Evolutionary conservation across 2,113 vertebrate species (phyloP), one percentile per base, ranked within the genome.

Genomic region (Cyrtonyx montezumae): DNA sequence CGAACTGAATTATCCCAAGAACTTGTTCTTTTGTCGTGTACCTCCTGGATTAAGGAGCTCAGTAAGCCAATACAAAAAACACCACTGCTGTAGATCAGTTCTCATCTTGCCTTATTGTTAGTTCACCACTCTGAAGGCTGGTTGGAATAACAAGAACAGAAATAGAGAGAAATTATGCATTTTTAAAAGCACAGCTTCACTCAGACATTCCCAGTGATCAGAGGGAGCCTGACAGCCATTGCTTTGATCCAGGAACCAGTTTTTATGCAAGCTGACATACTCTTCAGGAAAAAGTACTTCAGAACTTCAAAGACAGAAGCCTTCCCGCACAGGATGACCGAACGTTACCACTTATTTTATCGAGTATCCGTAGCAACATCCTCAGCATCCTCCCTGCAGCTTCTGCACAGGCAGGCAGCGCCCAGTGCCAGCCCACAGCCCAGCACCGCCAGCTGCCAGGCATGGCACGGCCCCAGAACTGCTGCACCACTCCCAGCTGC

Each of bases 211-310:
- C 40, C 58, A 66, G 78, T 84, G 87, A 73, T 63, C 55, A 12
- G 48, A 91, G 56, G 53, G 42, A 82, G 78, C 81, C 49, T 87
- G 93, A 91, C 93, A 91, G 79, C 26, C 49, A 69, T 37, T 53
- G 79, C 91, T 95, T 93, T 93, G 91, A 94, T 94, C 91, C 89
- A 79, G 80, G 13, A 78, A 68, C 76, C 56, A 61, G 5, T 70
- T 89, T 79, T 90, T 67, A 94, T 78, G 80, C n/a, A 84, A 89
- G 86, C 37, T 94, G 79, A 49, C 49, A 8, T 4, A 23, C 22
- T 91, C n/a, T 32, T 46, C 55, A 15, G 68, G 34, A 16, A 79
- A 73, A 37, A 46, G 45, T 18, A 67, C 7, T 16, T 6, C 45
- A 79, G 30, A 46, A 89, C 62, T 88, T 95, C 88, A 92, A 94